Base-by-base conservation (phyloP, 2,888 invertebrate genomes). In the Cerceris ruficornis region DNA sequence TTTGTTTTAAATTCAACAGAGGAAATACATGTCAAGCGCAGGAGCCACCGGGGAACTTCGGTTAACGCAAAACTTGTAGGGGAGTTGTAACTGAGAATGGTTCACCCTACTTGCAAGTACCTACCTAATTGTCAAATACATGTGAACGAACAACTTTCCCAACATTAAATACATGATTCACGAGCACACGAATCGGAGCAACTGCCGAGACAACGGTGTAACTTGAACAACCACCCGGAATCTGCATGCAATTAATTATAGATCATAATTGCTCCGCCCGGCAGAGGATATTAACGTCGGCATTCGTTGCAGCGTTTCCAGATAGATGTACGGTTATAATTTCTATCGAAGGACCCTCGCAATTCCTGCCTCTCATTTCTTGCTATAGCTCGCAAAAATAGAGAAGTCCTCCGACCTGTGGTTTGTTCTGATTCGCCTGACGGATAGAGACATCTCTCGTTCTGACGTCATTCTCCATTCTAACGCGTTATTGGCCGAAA, bases 111-210 rank as follows among this genome's bases (percentile, higher is more conserved):
- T 73, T 66, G 52, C 67, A 80, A 67, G 28, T 28, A 28, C 28
- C 58, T 77, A 49, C 54, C 57, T 77, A 80, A 80, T 82, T 82
- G 72, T 72, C 67, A 62, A 79, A 78, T 67, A 71, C 67, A 65
- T 64, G 58, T 61, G 64, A 62, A 46, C 28, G 55, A 55, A 41
- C 65, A 65, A 72, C 11, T 66, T 72, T 14, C 60, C 15, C 41
- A 39, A 61, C 39, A 59, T 55, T 49, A 39, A 57, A 6, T 15
- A 15, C 11, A 15, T 28, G 28, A 28, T 28, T 28, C 28, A 43
- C 41, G n/a, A n/a, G 28, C 39, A 43, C 43, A 14, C 11, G 55
- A 71, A 49, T 65, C 15, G n/a, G 28, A n/a, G 17, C 42, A 49
- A 60, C 28, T 17, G 41, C 52, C 54, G 43, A 17, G 42, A 8